Conservation (phyloP, 2,888 invertebrate genomes). For the Ptychoptera contaminata region DNA sequence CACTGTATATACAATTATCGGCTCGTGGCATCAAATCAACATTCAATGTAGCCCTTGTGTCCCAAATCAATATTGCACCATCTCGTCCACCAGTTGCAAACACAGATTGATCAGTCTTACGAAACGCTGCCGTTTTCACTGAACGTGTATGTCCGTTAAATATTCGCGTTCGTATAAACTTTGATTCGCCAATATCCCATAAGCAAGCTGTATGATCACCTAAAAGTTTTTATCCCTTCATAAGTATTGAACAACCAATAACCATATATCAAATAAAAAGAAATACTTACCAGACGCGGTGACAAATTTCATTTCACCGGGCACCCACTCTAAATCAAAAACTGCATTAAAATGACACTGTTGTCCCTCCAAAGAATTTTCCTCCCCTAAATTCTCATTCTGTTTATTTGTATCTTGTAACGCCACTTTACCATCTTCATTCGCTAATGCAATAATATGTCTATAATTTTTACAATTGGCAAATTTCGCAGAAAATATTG, state of each 20-base stretch:
- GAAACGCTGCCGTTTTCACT: conserved; percentile 66
- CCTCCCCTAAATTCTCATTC: conserved; percentile 23
- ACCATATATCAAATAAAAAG: background rate
- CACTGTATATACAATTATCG: conserved; percentile 49
- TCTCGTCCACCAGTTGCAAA: conserved; percentile 83
- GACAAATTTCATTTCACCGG: conserved; percentile 55
- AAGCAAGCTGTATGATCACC: conserved; percentile 69
- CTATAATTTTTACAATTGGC: conserved; percentile 47
- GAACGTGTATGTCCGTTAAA: conserved; percentile 67
- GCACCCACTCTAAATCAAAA: conserved; percentile 80
- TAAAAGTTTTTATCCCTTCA: conserved; percentile 12
- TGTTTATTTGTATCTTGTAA: conserved; percentile 35
- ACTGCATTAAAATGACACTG: conserved; percentile 73
- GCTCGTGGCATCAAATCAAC: conserved; percentile 37
- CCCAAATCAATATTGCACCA: conserved; percentile 78
- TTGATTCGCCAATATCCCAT: conserved; percentile 51
- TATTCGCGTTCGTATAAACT: conserved; percentile 33
- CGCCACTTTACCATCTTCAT: conserved; percentile 59
- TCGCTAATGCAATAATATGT: conserved; percentile 64
- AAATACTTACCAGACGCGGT: conserved; percentile 53
- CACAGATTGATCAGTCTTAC: conserved; percentile 49
- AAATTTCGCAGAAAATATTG: conserved; percentile 68
- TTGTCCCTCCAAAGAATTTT: conserved; percentile 33
- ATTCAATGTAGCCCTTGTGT: conserved; percentile 41
- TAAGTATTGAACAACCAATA: background rate